Evolutionary conservation across 2,888 invertebrate genomes (phyloP), one percentile per base, ranked within the genome.

Genomic region (Clusia tigrina): DNA sequence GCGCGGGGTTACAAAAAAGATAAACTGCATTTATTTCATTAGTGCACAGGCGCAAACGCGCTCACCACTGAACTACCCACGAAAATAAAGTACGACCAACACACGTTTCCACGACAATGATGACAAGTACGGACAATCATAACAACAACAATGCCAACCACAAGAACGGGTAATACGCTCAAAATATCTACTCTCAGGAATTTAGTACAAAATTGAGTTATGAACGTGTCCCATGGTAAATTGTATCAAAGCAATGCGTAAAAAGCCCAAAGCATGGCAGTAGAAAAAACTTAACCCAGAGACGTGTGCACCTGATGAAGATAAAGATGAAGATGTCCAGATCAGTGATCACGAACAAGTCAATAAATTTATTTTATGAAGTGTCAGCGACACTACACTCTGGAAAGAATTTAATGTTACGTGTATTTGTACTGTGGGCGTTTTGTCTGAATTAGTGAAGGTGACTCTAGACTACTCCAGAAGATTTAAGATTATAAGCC

Each of bases 291-390:
- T n/a, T 42, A 42, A 15, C 42, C n/a, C 15, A 6, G n/a, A 6
- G 9, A 18, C 20, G 48, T 24, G n/a, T 55, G 26, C 77, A 74
- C 77, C 77, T 74, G 78, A 48, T 58, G 26, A 75, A 75, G 75
- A 78, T 69, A 75, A n/a, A 15, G 48, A 55, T 78, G 77, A 78
- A 75, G 75, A 78, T 69, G 77, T 78, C 73, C 75, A 73, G 78
- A 75, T 76, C 78, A 76, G 73, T 69, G 75, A 74, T 74, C 75
- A 77, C 74, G 24, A 42, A 53, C 57, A 68, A 76, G 78, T 75
- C 78, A 77, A 75, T 75, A 75, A 75, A 78, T 75, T 78, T 75
- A 75, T 78, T 75, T 75, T 78, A 75, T 75, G 78, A 75, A 75
- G 75, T 75, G 75, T 78, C 69, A 74, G 75, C 71, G 78, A 76